Evolutionary conservation across 2,113 vertebrate species (phyloP), one percentile per base, ranked within the genome.

Genomic region (Danionella cerebrum): DNA sequence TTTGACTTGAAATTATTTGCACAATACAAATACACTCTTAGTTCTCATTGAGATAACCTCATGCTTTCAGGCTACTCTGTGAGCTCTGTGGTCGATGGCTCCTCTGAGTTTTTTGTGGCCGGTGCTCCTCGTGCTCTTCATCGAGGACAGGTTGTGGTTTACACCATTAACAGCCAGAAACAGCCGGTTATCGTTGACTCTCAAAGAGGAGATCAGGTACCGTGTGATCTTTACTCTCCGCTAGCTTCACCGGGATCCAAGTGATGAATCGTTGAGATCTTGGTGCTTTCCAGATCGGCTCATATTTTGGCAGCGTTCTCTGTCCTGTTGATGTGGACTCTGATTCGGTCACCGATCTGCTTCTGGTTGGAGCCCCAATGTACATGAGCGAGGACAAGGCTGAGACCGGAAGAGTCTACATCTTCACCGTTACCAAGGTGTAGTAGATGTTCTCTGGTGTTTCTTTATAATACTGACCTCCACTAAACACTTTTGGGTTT

Each of bases 41-140:
- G n/a, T n/a, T 54, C 18, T 58, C 35, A 25, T 22, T 25, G 24
- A 24, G 35, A 11, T 41, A 2, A 0, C 41, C 41, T 24, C 0
- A 4, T 38, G 29, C 55, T 33, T 73, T 18, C 72, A 94, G 92
- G 92, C 78, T 94, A 94, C 71, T 89, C 92, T 21, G 84, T 94
- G 59, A 89, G 89, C 52, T 78, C 88, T 5, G 72, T 93, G 59
- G 85, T 81, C 35, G 85, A 84, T 5, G 71, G 51, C 48, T 82
- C 59, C 6, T 71, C 76, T 0, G 11, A 85, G 58, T 85, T 87
- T 76, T 93, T 85, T 76, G 91, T 93, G 41, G 88, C 90, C 42
- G 92, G 92, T 3, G 92, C 91, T 19, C 92, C 92, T 44, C 88
- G 92, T 44, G 90, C 90, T 57, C 89, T 89, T 76, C 93, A 94